Evolutionary conservation across 2,113 vertebrate species (phyloP).

Genomic region (Emydura subglobosa): DNA sequence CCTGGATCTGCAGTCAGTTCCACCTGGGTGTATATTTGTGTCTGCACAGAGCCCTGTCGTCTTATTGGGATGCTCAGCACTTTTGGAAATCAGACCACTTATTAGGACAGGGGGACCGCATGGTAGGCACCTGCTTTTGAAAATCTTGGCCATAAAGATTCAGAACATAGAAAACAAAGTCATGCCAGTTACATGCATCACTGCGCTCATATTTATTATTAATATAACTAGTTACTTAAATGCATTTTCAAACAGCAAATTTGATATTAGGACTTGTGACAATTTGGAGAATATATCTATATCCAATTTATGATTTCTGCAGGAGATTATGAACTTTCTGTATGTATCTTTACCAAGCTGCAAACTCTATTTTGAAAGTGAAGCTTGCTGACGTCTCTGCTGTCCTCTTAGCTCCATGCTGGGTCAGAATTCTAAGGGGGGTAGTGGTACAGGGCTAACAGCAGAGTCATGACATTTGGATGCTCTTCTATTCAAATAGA

Average conservation of each 20-base stretch:
- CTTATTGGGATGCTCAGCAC: neutral
- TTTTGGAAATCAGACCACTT: neutral
- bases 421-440: neutral
- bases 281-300: neutral
- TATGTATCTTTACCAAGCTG: no score
- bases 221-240: neutral
- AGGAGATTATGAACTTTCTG: neutral
- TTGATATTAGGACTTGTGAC: neutral
- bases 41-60: neutral
- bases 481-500: neutral
- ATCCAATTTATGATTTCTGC: neutral
- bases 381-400: neutral
- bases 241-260: neutral
- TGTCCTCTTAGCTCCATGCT: neutral
- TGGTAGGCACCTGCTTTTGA: neutral
- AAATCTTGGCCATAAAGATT: neutral
- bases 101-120: neutral
- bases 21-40: neutral
- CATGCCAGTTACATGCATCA: neutral
- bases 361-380: neutral
- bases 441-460: neutral
- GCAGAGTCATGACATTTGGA: neutral
- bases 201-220: neutral
- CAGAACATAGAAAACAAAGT: neutral
- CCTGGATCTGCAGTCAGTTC: constrained; percentile 5